Conservation (phyloP, 2,113 vertebrate species). For the Phodopus roborovskii region DNA sequence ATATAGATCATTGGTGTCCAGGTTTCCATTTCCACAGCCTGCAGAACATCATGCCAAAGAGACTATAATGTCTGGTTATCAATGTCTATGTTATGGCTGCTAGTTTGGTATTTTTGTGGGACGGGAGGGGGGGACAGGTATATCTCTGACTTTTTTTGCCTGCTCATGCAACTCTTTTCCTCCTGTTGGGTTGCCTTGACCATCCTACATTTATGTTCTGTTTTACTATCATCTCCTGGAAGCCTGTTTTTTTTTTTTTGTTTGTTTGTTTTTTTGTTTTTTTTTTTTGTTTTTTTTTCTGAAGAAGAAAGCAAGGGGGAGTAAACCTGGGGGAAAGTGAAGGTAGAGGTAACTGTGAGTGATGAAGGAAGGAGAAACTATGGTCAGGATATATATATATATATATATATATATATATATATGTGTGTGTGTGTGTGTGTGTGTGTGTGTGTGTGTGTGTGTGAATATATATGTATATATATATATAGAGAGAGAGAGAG, state of each 20-base stretch:
- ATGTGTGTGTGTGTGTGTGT: no score
- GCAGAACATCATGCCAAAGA: not conserved
- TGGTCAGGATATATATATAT: not conserved
- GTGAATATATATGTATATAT: no score
- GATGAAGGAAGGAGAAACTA: not conserved
- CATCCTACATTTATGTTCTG: not conserved
- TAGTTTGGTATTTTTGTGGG: no score
- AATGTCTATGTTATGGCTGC: rapidly evolving
- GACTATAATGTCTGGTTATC: not conserved
- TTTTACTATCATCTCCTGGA: not conserved
- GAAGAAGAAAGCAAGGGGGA: not conserved
- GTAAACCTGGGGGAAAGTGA: not conserved
- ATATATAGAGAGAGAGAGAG: no score
- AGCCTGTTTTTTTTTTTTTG: not conserved
- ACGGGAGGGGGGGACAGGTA: not conserved
- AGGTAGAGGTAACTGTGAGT: not conserved
- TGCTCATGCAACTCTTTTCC: not conserved
- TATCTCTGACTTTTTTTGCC: not conserved
- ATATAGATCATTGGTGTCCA: no score
- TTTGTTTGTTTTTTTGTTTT: no score
- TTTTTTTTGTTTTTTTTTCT: not conserved
- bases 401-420: no score
- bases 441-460: no score
- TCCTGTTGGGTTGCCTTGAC: not conserved
- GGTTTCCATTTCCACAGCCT: not conserved